These are phyloP conservation scores for Creontiades dilutus DNA, from an alignment of 2,888 invertebrate genomes.

Conservation along the genomic window DNA sequence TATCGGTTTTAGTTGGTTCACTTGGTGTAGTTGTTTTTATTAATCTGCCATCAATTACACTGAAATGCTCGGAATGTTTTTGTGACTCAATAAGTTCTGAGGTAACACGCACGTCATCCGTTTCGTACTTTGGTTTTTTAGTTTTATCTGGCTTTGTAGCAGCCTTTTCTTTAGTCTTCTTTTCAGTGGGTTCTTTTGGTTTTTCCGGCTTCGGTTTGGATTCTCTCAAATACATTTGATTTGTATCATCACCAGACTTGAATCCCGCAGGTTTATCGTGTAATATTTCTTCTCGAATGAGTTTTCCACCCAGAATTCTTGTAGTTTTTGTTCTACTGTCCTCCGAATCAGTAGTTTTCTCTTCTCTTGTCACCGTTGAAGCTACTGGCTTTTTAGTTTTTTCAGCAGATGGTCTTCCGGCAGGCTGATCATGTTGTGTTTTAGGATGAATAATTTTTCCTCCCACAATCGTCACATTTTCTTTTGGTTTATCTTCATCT, in stretches of 20 bases:
- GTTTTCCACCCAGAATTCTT: conserved; percentile 74
- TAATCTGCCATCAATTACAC: not conserved
- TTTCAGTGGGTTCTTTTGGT: not conserved
- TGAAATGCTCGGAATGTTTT: conserved; percentile 17
- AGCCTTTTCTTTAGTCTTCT: not conserved
- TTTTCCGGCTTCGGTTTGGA: not conserved
- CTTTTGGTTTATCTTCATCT: conserved; percentile 5
- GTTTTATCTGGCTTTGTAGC: not conserved
- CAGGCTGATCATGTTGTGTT: conserved; percentile 38
- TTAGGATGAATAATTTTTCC: conserved; percentile 74
- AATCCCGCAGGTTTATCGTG: conserved; percentile 41
- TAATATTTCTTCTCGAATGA: conserved; percentile 52
- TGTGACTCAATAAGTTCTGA: not conserved
- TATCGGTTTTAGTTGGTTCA: not conserved
- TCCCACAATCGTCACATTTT: conserved; percentile 73
- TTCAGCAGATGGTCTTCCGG: conserved; percentile 17
- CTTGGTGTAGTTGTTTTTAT: not conserved
- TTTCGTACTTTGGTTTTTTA: not conserved
- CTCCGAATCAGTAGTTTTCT: not conserved
- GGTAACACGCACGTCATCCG: not conserved
- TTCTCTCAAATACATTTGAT: not conserved
- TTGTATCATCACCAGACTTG: not conserved
- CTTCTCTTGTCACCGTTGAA: not conserved
- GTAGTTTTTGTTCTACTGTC: conserved; percentile 37
- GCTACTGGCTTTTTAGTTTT: conserved; percentile 34